Evolutionary conservation across 2,113 vertebrate genomes (phyloP).

Genomic region (Isurus oxyrinchus): DNA sequence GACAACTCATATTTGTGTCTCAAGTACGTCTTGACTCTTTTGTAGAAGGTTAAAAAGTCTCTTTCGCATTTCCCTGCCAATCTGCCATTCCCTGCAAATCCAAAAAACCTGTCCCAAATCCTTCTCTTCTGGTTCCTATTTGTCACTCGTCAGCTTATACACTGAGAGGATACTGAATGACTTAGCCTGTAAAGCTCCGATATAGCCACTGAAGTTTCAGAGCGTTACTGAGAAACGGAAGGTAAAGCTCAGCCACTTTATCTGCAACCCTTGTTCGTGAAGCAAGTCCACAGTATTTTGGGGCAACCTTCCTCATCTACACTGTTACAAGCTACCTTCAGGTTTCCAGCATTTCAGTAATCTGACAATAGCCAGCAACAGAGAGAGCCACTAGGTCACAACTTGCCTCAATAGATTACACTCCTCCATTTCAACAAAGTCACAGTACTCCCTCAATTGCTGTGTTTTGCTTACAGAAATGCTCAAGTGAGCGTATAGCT

Average conservation of each 20-base stretch:
- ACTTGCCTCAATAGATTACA: background rate
- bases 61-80: background rate
- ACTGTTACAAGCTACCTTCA: background rate
- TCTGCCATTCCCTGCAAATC: background rate
- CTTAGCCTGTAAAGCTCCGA: background rate
- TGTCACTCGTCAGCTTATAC: background rate
- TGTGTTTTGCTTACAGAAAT: background rate
- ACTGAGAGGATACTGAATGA: background rate
- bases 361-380: background rate
- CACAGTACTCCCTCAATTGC: background rate
- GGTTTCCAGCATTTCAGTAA: background rate
- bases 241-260: background rate
- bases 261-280: background rate
- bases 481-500: background rate
- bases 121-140: background rate
- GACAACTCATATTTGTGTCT: background rate
- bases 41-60: background rate
- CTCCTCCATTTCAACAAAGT: background rate
- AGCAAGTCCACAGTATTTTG: background rate
- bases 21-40: background rate
- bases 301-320: background rate
- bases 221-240: background rate
- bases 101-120: background rate
- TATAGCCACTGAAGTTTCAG: background rate
- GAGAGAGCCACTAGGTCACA: background rate